Conservation (phyloP, 2,797 vertebrate genomes). For the Scyliorhinus canicula region DNA sequence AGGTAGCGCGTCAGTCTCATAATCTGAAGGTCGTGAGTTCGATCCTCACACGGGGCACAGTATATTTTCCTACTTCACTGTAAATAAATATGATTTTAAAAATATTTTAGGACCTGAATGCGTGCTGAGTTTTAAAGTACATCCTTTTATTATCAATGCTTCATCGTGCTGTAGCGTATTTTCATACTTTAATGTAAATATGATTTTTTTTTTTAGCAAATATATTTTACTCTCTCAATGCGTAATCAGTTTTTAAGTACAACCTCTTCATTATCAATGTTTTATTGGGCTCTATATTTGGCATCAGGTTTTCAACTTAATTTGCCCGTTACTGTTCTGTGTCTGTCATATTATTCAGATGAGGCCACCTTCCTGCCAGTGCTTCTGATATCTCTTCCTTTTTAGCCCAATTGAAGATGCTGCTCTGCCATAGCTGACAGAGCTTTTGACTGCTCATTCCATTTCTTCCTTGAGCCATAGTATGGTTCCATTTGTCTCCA, state of each 20-base stretch:
- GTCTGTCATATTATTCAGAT: too few relatives aligned
- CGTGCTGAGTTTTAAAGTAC: too few relatives aligned
- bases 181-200: too few relatives aligned
- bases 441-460: not conserved
- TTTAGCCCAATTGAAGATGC: too few relatives aligned
- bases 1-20: constrained; percentile 46
- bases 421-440: too few relatives aligned
- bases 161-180: too few relatives aligned
- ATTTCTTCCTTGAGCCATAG: not conserved
- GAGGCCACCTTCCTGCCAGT: too few relatives aligned
- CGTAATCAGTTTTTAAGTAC: not conserved
- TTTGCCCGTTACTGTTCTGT: not conserved
- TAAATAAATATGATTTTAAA: too few relatives aligned
- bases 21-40: constrained; percentile 47
- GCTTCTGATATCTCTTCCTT: too few relatives aligned
- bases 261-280: not conserved
- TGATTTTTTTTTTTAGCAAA: not conserved
- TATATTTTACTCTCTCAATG: not conserved
- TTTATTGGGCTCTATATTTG: not conserved
- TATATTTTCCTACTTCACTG: not conserved
- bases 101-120: too few relatives aligned
- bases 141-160: too few relatives aligned
- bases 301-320: not conserved
- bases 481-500: not conserved
- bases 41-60: constrained; percentile 45